Evolutionary conservation across 2,797 vertebrate genomes (phyloP).

Genomic region (Neosilurus hyrtlii): DNA sequence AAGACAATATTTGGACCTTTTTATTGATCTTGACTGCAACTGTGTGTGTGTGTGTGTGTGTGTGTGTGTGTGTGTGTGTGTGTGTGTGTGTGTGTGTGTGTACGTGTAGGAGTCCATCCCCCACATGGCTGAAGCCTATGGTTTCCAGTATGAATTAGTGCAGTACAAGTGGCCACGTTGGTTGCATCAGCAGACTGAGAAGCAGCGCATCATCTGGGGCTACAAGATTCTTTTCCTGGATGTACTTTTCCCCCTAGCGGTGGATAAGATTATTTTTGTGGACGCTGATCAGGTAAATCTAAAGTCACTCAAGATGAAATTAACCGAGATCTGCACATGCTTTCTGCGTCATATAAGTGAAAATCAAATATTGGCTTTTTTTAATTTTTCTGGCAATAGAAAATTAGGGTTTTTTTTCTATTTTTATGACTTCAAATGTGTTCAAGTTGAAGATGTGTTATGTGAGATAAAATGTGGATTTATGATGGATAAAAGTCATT

Average conservation of each 20-base stretch:
- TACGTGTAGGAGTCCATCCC: constrained; percentile 86
- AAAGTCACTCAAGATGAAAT: neutral
- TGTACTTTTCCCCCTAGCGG: constrained; percentile 92
- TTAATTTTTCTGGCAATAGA: no score
- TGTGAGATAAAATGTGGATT: no score
- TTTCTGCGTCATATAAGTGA: neutral
- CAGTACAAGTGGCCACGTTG: constrained; percentile 96
- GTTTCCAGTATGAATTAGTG: constrained; percentile 91
- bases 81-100: neutral
- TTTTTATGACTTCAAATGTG: no score
- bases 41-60: neutral
- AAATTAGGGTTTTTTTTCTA: no score
- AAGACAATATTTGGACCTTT: neutral
- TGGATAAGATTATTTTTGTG: constrained; percentile 98
- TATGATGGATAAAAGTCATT: no score
- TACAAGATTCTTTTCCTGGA: constrained; percentile 98
- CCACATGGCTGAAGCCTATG: constrained; percentile 85
- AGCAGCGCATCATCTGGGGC: constrained; percentile 96
- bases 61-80: neutral
- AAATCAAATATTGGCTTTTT: no score
- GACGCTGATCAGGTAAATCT: constrained; percentile 91
- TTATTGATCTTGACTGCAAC: no score
- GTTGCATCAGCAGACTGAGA: constrained; percentile 94
- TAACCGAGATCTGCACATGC: neutral
- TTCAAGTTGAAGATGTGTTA: no score